Evolutionary conservation across 2,888 invertebrate species (phyloP), one percentile per base, ranked within the genome.

Genomic region (Noctua fimbriata): DNA sequence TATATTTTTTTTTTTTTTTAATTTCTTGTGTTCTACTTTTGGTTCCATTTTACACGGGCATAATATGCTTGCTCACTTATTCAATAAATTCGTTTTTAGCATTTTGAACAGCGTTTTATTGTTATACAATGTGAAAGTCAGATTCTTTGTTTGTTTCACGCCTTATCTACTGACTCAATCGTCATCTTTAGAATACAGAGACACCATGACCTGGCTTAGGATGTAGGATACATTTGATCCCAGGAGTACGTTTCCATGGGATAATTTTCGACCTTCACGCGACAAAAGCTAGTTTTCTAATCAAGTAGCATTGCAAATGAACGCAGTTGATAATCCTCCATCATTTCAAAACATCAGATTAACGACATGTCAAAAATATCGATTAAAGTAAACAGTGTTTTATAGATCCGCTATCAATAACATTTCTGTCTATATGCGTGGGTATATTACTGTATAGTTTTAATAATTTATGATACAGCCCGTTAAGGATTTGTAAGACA

Each of bases 311-410:
- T 16, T n/a, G n/a, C 41, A 82, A 88, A 82, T 71, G 70, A 73
- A 18, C n/a, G 0, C 60, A 84, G 87, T 84, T 87, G 85, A 85
- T 84, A 81, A 84, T 58, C 70, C 82, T 82, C 41, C 58, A 81
- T 79, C 78, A 77, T 81, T 65, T 24, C 36, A 80, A 82, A 87
- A 77, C 60, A 47, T 36, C 7, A 88, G 84, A 89, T 88, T 86
- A 87, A 91, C 86, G 78, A 79, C 75, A 65, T 44, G 74, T 84
- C 90, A 79, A 86, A 89, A 89, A 87, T 84, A 86, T 86, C 86
- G 83, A 85, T 86, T 82, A 88, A 79, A 82, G 86, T 91, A 92
- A 91, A 91, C 91, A 89, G 65, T 79, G 69, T 89, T 91, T 91
- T 89, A 89, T 89, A 75, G 86, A 82, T 89, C 90, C 90, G 88